Percentiles rank a stretch among this genome's conserved stretches.
Evolutionary conservation across 2,797 vertebrate genomes (phyloP).

Genomic region (Meriones psammophilus): DNA sequence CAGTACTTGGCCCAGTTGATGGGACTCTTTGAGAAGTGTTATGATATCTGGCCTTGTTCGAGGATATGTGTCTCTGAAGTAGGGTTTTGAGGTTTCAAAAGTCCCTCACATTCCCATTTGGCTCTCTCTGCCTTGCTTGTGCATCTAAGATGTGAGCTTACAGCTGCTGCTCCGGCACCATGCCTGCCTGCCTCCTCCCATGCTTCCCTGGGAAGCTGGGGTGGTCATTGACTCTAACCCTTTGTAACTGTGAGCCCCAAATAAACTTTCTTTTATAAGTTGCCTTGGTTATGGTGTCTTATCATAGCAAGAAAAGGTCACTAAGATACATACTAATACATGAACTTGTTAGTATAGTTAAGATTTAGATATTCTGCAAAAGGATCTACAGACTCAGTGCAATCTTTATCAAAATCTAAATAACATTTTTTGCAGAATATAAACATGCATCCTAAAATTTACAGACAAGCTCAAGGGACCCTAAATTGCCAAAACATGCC

Average conservation of each 20-base stretch:
- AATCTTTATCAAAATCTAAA: background rate
- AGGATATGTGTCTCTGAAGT: background rate
- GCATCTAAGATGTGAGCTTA: background rate
- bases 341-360: background rate
- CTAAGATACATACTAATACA: background rate
- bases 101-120: background rate
- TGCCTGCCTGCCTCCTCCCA: background rate
- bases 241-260: background rate
- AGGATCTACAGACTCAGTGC: too few species aligned
- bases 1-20: background rate
- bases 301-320: background rate
- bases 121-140: background rate
- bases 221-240: background rate
- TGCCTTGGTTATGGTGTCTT: background rate
- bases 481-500: background rate
- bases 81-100: background rate
- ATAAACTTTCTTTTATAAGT: background rate
- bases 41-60: background rate
- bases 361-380: background rate
- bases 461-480: background rate
- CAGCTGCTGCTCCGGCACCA: background rate
- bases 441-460: background rate
- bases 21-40: background rate
- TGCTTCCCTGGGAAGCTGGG: background rate
- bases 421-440: background rate